A percentile compares a stretch with the other conserved stretches of the same genome.
These are phyloP conservation scores for Saccostrea cuccullata DNA, from an alignment of 1,140 invertebrate genomes.

Conservation along the genomic window DNA sequence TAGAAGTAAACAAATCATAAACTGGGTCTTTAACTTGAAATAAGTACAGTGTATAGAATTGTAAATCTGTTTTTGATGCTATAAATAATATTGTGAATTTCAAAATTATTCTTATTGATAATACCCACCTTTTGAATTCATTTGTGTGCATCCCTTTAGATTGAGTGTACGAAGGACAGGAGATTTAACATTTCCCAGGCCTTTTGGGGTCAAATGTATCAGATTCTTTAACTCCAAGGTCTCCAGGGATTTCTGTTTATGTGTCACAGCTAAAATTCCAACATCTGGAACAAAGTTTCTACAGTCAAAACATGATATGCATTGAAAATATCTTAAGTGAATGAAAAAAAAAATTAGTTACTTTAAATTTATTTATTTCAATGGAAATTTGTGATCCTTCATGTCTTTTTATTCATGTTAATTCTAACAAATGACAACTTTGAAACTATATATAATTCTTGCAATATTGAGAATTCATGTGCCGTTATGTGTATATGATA, in stretches of 20 bases:
- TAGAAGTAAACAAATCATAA: not conserved
- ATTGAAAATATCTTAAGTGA: not conserved
- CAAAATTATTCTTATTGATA: not conserved
- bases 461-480: too few species aligned
- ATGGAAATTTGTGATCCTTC: too few species aligned
- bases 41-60: not conserved
- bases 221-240: slow-evolving; percentile 63
- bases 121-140: slow-evolving; percentile 56
- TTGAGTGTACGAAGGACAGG: slow-evolving; percentile 58
- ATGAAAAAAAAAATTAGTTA: too few species aligned
- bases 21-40: not conserved
- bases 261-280: slow-evolving; percentile 64
- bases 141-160: slow-evolving; percentile 57
- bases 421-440: too few species aligned
- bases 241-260: slow-evolving; percentile 61
- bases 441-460: too few species aligned
- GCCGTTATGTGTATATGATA: too few species aligned
- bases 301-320: not conserved
- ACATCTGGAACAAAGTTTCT: slow-evolving; percentile 56
- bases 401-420: too few species aligned
- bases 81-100: too few species aligned
- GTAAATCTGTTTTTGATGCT: not conserved
- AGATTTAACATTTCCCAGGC: slow-evolving; percentile 59
- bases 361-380: too few species aligned
- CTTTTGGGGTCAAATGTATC: slow-evolving; percentile 57